Percentiles rank a stretch among this genome's conserved stretches.
phyloP scores from a whole-genome alignment of 2,797 vertebrate genomes.

The Diplodus puntazzo region DNA sequence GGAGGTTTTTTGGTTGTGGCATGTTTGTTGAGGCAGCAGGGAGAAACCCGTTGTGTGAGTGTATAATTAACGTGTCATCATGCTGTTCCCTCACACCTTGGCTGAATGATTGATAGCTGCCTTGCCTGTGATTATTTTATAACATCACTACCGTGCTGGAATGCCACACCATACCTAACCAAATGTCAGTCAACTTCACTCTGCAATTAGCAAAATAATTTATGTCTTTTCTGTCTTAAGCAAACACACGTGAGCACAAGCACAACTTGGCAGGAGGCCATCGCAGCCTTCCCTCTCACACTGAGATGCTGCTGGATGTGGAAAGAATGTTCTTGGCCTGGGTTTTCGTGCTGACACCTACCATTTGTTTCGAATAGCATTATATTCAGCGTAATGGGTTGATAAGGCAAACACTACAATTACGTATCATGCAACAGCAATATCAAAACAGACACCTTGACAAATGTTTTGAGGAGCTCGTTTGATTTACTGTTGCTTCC shows the following conservation, averaged over 20 bases:
- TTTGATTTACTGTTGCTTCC: slow-evolving; percentile 63
- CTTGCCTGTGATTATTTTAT: slow-evolving; percentile 85
- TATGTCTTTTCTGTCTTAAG: slow-evolving; percentile 72
- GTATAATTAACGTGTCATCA: slow-evolving; percentile 85
- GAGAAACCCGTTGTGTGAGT: slow-evolving; percentile 81
- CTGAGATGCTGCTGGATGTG: slow-evolving; percentile 44
- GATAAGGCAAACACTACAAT: slow-evolving; percentile 50
- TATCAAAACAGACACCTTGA: slow-evolving; percentile 49
- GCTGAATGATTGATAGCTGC: slow-evolving; percentile 78
- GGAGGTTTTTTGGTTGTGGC: slow-evolving; percentile 77
- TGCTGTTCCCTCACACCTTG: slow-evolving; percentile 71
- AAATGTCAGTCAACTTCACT: slow-evolving; percentile 80
- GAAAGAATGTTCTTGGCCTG: slow-evolving; percentile 74
- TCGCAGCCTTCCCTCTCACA: slow-evolving; percentile 11
- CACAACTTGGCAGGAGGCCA: slow-evolving; percentile 56
- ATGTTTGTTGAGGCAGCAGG: slow-evolving; percentile 75
- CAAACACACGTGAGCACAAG: slow-evolving; percentile 73
- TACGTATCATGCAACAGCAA: slow-evolving; percentile 44
- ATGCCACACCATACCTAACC: slow-evolving; percentile 72
- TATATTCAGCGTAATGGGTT: slow-evolving; percentile 54
- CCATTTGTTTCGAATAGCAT: slow-evolving; percentile 53
- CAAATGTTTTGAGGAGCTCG: slow-evolving; percentile 51
- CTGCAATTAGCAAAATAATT: slow-evolving; percentile 83
- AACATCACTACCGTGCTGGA: slow-evolving; percentile 77
- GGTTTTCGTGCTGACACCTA: slow-evolving; percentile 50